Base-by-base conservation (phyloP, 2,797 vertebrate species). In the Eidolon dupreanum region DNA sequence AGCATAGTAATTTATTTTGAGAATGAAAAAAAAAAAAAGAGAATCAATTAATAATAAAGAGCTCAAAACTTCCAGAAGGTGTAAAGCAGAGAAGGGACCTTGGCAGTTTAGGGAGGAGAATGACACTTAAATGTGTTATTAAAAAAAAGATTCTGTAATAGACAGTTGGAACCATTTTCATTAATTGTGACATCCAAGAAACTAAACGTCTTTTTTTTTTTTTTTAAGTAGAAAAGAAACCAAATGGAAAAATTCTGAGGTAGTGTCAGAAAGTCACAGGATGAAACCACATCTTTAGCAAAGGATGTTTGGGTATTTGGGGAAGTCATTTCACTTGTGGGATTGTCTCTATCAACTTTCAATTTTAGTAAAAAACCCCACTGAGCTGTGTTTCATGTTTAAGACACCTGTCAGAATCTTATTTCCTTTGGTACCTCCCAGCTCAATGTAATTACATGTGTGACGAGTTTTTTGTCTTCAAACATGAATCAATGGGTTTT, bases 61-160 rank as follows among this genome's bases (percentile, higher is more conserved):
- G 79, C 41, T 92, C 63, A 94, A 81, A 86, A 68, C 81, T 85
- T 65, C 28, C n/a, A 57, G 3, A 38, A 85, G 19, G 28, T 88
- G 59, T 49, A 93, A 97, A 98, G 90, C 15, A 95, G 75, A 97
- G 92, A 93, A 94, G 57, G n/a, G 26, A 81, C 41, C 22, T n/a
- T 83, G 5, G 28, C 71, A 33, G 78, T 75, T 92, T 85, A 86
- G 77, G 7, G 31, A 96, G 93, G 87, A 33, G 0, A 95, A 90
- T 63, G 13, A 66, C n/a, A 95, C 77, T 89, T 90, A 66, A 66
- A 49, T 90, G 70, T 86, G 81, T 61, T 71, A 26, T 61, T 31
- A 92, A 59, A 93, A 70, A 71, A 96, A 71, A 75, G 31, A 95
- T 94, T 97, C 43, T 96, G 4, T 46, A 95, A 92, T 87, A 96